Conservation (phyloP, 1,140 invertebrate species). For the Macrobrachium rosenbergii region DNA sequence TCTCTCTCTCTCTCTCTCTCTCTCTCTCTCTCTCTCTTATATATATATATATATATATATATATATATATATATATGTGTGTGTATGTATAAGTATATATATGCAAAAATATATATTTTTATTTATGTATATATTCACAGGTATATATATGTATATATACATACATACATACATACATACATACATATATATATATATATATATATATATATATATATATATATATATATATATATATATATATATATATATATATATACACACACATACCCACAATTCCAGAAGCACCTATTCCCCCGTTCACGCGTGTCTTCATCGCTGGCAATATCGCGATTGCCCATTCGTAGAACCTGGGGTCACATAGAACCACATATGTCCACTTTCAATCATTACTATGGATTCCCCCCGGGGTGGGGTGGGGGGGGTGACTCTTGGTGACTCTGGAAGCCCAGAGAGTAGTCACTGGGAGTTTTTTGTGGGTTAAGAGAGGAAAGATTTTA, state of each 20-base stretch:
- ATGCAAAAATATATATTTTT: neutral
- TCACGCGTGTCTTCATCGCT: neutral
- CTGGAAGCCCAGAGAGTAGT: too few species aligned
- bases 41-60: conserved; percentile 1
- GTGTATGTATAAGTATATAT: neutral
- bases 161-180: neutral
- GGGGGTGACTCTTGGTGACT: too few species aligned
- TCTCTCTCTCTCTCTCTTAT: neutral
- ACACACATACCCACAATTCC: neutral
- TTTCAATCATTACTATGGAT: too few species aligned
- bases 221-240: neutral
- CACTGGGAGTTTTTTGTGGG: too few species aligned
- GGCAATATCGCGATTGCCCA: neutral
- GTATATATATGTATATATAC: neutral
- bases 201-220: neutral
- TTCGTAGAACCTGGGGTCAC: neutral
- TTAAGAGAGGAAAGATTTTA: too few species aligned
- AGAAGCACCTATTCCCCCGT: too few species aligned
- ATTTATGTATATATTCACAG: neutral
- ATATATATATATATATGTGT: neutral
- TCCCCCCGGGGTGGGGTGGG: too few species aligned
- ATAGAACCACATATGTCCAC: too few species aligned
- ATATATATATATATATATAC: conserved; percentile 3
- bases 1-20: too few species aligned
- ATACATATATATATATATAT: conserved; percentile 13